phyloP scores from a whole-genome alignment of 2,797 vertebrate species.

The Enteromius trimaculatus region DNA sequence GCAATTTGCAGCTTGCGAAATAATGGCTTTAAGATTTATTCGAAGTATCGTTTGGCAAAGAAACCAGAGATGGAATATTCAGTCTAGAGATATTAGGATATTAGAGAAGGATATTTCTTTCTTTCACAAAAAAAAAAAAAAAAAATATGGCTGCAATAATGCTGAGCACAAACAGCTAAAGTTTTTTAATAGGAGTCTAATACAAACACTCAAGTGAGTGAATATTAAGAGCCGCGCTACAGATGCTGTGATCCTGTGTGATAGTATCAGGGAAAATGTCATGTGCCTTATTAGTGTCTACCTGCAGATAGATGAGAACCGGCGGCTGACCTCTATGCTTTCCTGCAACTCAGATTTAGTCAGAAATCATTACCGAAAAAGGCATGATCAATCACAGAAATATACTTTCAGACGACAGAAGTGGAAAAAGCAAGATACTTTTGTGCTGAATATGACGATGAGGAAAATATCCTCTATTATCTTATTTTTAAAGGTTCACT shows the following conservation, averaged over 20 bases:
- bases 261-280: slow-evolving; percentile 75
- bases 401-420: slow-evolving; percentile 8
- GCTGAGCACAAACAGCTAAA: not conserved
- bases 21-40: slow-evolving; percentile 15
- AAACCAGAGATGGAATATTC: slow-evolving; percentile 20
- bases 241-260: slow-evolving; percentile 56
- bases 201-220: slow-evolving; percentile 27
- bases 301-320: slow-evolving; percentile 71
- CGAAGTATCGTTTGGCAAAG: not conserved
- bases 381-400: slow-evolving; percentile 72
- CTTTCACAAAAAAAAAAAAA: slow-evolving; percentile 8
- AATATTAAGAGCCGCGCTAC: slow-evolving; percentile 14
- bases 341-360: slow-evolving; percentile 68
- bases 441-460: not conserved
- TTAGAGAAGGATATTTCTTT: slow-evolving; percentile 23
- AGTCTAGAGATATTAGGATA: not conserved
- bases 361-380: slow-evolving; percentile 66
- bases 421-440: not conserved
- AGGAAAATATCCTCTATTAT: not conserved
- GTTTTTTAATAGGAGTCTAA: slow-evolving; percentile 4
- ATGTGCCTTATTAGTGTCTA: slow-evolving; percentile 79
- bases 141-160: slow-evolving; percentile 16
- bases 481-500: slow-evolving; percentile 29
- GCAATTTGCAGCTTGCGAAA: not conserved
- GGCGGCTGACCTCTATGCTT: slow-evolving; percentile 72